A percentile compares a stretch with the other conserved stretches of the same genome.
phyloP scores from a whole-genome alignment of 2,113 vertebrate genomes.

The Xiphias gladius region DNA sequence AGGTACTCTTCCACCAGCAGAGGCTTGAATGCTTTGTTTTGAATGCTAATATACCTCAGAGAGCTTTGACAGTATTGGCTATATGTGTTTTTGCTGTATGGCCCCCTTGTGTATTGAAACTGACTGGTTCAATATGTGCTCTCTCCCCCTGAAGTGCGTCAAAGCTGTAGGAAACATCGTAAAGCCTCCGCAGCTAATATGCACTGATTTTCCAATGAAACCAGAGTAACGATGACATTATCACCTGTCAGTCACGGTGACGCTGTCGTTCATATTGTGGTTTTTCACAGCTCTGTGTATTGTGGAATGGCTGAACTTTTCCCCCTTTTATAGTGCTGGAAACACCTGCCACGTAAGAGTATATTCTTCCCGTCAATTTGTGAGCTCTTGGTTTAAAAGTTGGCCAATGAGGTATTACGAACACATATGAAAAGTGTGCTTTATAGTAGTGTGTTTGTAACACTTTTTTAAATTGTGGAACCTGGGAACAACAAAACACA shows the following conservation, averaged over 20 bases:
- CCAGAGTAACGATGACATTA: constrained; percentile 56
- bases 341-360: constrained; percentile 43
- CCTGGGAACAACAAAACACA: background rate
- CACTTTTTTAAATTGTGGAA: background rate
- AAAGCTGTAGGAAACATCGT: constrained; percentile 52
- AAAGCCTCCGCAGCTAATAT: constrained; percentile 51
- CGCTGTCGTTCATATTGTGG: constrained; percentile 3
- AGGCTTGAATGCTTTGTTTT: constrained; percentile 37
- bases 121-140: constrained; percentile 59
- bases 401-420: constrained; percentile 3
- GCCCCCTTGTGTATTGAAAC: constrained; percentile 30
- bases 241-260: constrained; percentile 48
- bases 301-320: constrained; percentile 33
- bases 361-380: constrained; percentile 16
- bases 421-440: background rate
- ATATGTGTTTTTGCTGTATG: constrained; percentile 33
- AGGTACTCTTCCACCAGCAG: constrained; percentile 1
- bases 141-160: constrained; percentile 45
- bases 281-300: constrained; percentile 7
- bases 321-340: constrained; percentile 16
- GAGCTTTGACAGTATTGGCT: constrained; percentile 12
- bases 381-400: constrained; percentile 19
- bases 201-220: constrained; percentile 65
- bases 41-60: constrained; percentile 43
- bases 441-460: background rate